phyloP scores from a whole-genome alignment of 2,797 vertebrate species.

The Mormyrops attenuatus region DNA sequence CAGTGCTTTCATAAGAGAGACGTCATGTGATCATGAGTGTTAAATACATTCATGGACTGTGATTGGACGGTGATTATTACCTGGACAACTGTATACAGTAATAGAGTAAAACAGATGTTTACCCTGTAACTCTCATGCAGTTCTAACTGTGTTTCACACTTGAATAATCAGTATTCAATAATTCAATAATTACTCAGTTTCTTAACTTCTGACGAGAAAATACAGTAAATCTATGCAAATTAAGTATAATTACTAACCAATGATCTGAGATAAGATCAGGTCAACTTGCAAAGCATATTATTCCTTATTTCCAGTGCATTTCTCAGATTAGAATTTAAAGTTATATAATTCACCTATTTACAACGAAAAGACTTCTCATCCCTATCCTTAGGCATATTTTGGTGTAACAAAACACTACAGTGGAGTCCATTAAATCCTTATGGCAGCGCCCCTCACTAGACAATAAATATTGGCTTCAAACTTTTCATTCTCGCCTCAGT shows the following conservation, averaged over 20 bases:
- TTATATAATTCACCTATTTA: background rate
- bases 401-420: background rate
- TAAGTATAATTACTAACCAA: background rate
- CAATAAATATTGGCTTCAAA: background rate
- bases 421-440: background rate
- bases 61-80: background rate
- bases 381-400: background rate
- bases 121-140: background rate
- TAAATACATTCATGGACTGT: background rate
- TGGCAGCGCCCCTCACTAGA: background rate
- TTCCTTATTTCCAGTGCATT: background rate
- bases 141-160: background rate
- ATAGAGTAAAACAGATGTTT: background rate
- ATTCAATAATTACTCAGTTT: background rate
- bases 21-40: background rate
- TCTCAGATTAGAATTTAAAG: background rate
- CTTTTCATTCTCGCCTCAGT: background rate
- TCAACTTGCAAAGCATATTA: background rate
- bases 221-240: background rate
- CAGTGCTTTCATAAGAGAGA: background rate
- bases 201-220: background rate
- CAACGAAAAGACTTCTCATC: background rate
- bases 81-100: background rate
- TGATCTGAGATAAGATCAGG: background rate
- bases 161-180: background rate